A percentile compares a stretch with the other conserved stretches of the same genome.
phyloP scores from a whole-genome alignment of 1,140 invertebrate species.

The Neodiprion virginianus region DNA sequence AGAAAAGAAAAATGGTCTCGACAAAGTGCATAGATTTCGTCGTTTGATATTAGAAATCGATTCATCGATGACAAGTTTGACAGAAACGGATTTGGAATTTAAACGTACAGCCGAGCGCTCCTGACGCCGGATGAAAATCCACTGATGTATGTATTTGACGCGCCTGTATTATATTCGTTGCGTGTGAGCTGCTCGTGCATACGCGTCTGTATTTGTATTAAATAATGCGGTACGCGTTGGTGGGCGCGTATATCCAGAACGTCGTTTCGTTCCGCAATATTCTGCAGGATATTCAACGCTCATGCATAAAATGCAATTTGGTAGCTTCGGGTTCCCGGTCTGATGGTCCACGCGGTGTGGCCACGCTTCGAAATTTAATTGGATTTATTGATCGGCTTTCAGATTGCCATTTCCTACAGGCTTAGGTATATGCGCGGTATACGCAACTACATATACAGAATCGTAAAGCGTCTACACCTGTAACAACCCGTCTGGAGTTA shows the following conservation, averaged over 20 bases:
- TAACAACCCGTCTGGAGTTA: no score
- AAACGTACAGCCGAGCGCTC: not conserved
- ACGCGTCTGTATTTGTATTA: not conserved
- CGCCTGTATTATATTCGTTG: not conserved
- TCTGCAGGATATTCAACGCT: not conserved
- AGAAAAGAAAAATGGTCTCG: not conserved
- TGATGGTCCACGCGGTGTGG: slow-evolving; percentile 4
- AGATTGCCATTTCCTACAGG: slow-evolving; percentile 1
- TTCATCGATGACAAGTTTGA: not conserved
- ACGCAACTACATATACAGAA: not conserved
- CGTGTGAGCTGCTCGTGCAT: not conserved
- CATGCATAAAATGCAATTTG: slow-evolving; percentile 5
- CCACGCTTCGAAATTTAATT: slow-evolving; percentile 5
- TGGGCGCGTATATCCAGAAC: not conserved
- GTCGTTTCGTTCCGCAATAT: not conserved
- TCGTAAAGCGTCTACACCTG: no score
- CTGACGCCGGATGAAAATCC: not conserved
- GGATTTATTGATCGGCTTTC: slow-evolving; percentile 7
- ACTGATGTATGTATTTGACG: not conserved
- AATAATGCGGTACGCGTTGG: not conserved
- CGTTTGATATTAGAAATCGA: not conserved
- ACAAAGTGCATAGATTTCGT: not conserved
- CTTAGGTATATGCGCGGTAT: not conserved
- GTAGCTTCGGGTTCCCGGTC: not conserved
- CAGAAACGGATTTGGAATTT: not conserved